Evolutionary conservation across 2,797 vertebrate species (phyloP), one percentile per base, ranked within the genome.

Genomic region (Smutsia temminckii): DNA sequence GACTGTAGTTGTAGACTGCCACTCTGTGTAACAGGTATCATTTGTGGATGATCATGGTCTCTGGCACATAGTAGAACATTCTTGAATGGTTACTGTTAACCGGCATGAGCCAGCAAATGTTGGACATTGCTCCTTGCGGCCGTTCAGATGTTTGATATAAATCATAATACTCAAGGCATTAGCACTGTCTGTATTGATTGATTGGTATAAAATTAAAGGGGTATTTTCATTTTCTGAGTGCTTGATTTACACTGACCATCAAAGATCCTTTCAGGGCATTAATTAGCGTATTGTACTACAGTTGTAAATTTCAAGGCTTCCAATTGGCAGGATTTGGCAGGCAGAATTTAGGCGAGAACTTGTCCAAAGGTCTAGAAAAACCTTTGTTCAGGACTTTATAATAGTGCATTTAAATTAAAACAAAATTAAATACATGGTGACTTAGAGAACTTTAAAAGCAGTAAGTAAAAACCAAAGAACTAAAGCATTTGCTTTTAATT

Each of bases 401-500:
- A 71, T 90, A 95, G 57, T 88, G 61, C 40, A 64, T 81, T 95
- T 95, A 94, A 80, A 93, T 96, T 92, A 95, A 95, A 89, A 57
- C 91, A 94, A 87, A 77, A 64, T 71, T 83, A 95, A 96, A 77
- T 42, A 85, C 64, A 77, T 17, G 21, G 6, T 88, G 34, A 74
- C 42, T 91, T 93, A 69, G 10, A 71, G 21, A 94, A 95, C 71
- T 93, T 95, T 78, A 91, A 95, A 95, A 93, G 46, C 75, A 83
- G 53, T 94, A 55, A 92, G 55, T 93, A 78, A 96, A 95, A 93
- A 61, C 77, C 37, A 74, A 90, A 93, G 69, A 89, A 75, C 29
- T 75, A 32, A 89, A 88, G 66, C 40, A 55, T 93, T 95, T 96
- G 64, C 71, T 96, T 94, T 95, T 74, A 40, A 72, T 80, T 95